Evolutionary conservation across 2,797 vertebrate genomes (phyloP).

Genomic region (Xiphorhynchus erythropygius): DNA sequence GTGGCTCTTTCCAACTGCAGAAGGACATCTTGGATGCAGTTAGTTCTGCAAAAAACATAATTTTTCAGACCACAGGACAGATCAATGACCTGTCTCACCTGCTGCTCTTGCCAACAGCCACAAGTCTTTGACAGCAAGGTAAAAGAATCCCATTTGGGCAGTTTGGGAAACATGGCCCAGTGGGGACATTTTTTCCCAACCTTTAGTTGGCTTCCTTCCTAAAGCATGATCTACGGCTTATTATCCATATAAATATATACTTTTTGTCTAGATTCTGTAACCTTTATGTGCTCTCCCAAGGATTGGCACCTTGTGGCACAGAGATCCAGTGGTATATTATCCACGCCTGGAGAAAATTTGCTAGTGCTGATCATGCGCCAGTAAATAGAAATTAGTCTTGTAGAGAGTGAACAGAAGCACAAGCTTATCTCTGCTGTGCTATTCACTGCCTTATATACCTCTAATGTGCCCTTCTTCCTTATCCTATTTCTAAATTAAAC

Average conservation of each 20-base stretch:
- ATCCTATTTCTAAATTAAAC: conserved; percentile 59
- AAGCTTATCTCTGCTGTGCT: conserved; percentile 10
- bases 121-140: background rate
- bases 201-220: background rate
- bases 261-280: background rate
- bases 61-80: background rate
- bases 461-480: conserved; percentile 28
- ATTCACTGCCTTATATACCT: conserved; percentile 10
- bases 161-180: background rate
- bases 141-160: background rate
- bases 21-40: background rate
- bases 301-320: background rate
- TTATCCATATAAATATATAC: background rate
- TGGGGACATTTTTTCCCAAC: background rate
- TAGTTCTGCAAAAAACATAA: background rate
- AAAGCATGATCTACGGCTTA: background rate
- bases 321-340: background rate
- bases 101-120: background rate
- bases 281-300: background rate
- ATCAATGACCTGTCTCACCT: background rate
- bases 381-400: background rate
- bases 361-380: background rate
- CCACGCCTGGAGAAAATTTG: background rate
- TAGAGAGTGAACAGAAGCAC: background rate
- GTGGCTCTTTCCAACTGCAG: background rate